Evolutionary conservation across 2,113 vertebrate species (phyloP).

Genomic region (Carassius gibelio): DNA sequence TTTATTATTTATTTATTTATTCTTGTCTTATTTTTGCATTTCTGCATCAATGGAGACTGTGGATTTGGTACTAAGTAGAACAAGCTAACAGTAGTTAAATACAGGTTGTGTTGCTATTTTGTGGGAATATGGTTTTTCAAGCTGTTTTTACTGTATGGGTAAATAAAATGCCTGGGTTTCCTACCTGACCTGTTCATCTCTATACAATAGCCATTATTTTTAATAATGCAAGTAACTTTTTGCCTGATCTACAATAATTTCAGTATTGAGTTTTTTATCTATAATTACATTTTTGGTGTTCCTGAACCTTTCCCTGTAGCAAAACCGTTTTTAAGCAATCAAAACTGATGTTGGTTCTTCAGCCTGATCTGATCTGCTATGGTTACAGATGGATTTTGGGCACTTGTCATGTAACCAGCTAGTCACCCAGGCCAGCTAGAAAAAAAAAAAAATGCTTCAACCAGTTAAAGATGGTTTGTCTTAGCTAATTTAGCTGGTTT

Average conservation of each 20-base stretch:
- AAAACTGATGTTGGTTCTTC: not conserved
- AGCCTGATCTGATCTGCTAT: not conserved
- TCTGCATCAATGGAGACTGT: conserved; percentile 13
- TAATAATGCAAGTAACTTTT: not conserved
- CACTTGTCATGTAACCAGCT: not conserved
- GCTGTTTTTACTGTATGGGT: not conserved
- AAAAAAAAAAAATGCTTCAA: not conserved
- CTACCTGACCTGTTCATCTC: not conserved
- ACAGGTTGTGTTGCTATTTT: not conserved
- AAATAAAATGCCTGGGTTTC: not conserved
- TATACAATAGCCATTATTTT: not conserved
- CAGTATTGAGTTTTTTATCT: not conserved
- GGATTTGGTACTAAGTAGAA: not conserved
- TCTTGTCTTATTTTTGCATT: not conserved
- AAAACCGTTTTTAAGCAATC: not conserved
- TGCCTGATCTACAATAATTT: not conserved
- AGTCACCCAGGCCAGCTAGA: not conserved
- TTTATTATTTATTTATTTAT: conserved; percentile 1
- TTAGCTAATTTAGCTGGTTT: not conserved
- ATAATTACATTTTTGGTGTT: not conserved
- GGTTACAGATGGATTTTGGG: not conserved
- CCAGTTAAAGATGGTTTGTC: not conserved
- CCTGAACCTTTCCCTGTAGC: too few species aligned
- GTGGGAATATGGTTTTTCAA: not conserved
- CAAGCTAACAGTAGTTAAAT: not conserved